Base-by-base conservation (phyloP, 2,797 vertebrate species). In the Lithobates pipiens region DNA sequence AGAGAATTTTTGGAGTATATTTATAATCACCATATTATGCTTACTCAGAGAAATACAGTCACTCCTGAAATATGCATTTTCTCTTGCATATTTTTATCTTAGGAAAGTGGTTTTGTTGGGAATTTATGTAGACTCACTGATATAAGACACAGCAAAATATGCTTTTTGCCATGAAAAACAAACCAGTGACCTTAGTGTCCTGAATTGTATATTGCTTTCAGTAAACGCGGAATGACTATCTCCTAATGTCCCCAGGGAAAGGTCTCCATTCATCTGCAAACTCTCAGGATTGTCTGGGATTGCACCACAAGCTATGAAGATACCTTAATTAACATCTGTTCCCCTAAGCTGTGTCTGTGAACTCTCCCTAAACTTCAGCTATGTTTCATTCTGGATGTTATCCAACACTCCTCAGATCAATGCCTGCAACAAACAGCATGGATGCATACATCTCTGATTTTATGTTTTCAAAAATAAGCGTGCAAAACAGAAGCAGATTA, bases 251-350 rank as follows among this genome's bases (percentile, higher is more conserved):
- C 50, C 50, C 32, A 73, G 69, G 32, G 69, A 29, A 10, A 2
- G 16, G 42, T 72, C 32, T 61, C 21, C 21, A 13, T 39, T 61
- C 21, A 25, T 39, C 10, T 71, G 2, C 79, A 72, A 61, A 27
- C 80, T 82, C 34, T 63, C 2, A 6, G 25, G 50, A 72, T 81
- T 81, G n/a, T 44, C 13, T 65, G 10, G 13, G 70, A 82, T 73
- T 72, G 80, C 50, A 32, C 69, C 46, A 73, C 72, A 32, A 63
- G 23, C 54, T 73, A 70, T 73, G 70, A 80, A 70, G 78, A 82
- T 42, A 72, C 79, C 50, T 57, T 81, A 61, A 81, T 81, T 39
- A 72, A 27, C 80, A 82, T 73, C 69, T 73, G 69, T 82, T 82
- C 80, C 70, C 54, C 46, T 42, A 63, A 73, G 80, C 32, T 15